phyloP scores from a whole-genome alignment of 1,140 invertebrate genomes.

The Listronotus oregonensis region DNA sequence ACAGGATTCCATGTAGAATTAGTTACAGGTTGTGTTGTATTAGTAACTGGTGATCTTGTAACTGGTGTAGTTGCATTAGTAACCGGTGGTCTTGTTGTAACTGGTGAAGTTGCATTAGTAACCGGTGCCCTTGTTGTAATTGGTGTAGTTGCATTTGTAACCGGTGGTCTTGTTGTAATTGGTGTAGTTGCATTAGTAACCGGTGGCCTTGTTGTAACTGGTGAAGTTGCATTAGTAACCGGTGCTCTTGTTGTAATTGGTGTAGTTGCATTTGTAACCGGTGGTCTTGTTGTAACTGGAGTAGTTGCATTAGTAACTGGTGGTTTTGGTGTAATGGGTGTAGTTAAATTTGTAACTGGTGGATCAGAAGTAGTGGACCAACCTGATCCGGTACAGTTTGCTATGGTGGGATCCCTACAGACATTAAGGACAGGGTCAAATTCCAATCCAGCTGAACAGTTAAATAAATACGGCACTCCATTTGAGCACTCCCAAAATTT shows the following conservation, averaged over 20 bases:
- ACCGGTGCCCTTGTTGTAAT: constrained; percentile 7
- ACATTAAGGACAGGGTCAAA: constrained; percentile 17
- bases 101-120: constrained; percentile 8
- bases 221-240: not conserved
- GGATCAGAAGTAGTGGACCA: constrained; percentile 21
- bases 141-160: constrained; percentile 10
- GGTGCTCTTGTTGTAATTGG: constrained; percentile 2
- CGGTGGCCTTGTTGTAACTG: not conserved
- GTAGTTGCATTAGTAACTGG: constrained; percentile 1
- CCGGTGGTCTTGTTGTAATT: not conserved
- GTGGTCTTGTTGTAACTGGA: constrained; percentile 7
- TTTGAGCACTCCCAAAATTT: constrained; percentile 30
- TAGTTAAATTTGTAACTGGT: not conserved
- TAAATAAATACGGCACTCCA: constrained; percentile 13
- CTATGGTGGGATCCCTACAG: constrained; percentile 12
- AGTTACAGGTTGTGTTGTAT: not conserved
- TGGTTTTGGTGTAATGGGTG: constrained; percentile 6
- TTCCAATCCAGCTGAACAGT: constrained; percentile 8
- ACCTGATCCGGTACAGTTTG: constrained; percentile 20
- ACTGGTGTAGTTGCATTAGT: constrained; percentile 1
- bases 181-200: constrained; percentile 4
- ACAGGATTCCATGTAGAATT: too few relatives aligned
- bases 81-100: too few relatives aligned
- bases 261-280: constrained; percentile 10
- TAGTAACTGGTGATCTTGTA: not conserved